phyloP scores from a whole-genome alignment of 2,797 vertebrate species.

The Scyliorhinus canicula region DNA sequence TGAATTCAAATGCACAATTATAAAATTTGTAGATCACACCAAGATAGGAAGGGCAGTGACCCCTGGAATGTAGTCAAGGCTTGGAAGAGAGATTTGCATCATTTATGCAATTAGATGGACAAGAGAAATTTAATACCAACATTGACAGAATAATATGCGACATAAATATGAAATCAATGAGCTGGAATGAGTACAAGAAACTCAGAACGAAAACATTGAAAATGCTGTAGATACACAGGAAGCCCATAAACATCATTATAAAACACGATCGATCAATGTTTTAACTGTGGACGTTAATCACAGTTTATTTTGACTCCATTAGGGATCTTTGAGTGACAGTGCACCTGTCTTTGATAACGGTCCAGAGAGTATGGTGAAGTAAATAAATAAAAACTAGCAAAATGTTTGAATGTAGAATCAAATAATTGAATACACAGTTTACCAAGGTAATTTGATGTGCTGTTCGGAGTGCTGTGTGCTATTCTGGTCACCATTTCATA shows the following conservation, averaged over 20 bases:
- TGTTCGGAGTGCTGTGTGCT: neutral
- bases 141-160: neutral
- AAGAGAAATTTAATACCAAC: neutral
- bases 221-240: neutral
- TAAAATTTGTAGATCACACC: neutral
- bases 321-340: neutral
- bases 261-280: neutral
- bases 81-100: neutral
- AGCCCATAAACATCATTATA: neutral
- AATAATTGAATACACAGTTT: neutral
- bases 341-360: neutral
- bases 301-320: neutral
- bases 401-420: neutral
- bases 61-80: neutral
- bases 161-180: neutral
- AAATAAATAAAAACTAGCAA: neutral
- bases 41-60: neutral
- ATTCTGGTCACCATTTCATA: neutral
- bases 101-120: constrained; percentile 4
- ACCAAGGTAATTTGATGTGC: neutral
- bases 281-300: neutral
- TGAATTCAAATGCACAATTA: neutral
- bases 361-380: neutral
- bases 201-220: neutral
- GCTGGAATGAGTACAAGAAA: neutral